Conservation (phyloP, 1,140 invertebrate genomes). For the Dendroctonus ponderosae region DNA sequence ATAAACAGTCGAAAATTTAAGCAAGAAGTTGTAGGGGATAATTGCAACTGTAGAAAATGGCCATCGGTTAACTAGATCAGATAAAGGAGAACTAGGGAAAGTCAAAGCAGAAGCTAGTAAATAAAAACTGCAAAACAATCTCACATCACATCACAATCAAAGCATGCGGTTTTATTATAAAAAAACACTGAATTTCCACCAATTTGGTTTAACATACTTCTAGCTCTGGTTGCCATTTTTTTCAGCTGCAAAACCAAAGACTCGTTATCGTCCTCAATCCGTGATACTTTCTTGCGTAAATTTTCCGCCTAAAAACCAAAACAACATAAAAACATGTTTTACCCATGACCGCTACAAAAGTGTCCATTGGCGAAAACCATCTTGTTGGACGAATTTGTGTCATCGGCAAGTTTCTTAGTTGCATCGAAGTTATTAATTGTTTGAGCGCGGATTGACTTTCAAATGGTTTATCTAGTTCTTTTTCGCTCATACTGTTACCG, state of each 20-base stretch:
- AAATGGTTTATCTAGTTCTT: slow-evolving; percentile 2
- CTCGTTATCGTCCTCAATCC: slow-evolving; percentile 93
- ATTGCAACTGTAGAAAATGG: no score
- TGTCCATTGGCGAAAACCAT: slow-evolving; percentile 47
- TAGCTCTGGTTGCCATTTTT: slow-evolving; percentile 85
- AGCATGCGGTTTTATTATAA: slow-evolving; percentile 11
- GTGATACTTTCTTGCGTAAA: slow-evolving; percentile 79
- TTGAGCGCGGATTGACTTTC: not conserved
- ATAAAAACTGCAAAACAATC: not conserved
- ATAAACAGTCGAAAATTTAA: no score
- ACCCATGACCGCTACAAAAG: slow-evolving; percentile 42
- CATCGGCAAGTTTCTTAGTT: slow-evolving; percentile 23
- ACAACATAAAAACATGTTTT: slow-evolving; percentile 37
- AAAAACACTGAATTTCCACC: slow-evolving; percentile 8
- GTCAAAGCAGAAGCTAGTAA: not conserved
- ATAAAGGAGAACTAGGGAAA: no score
- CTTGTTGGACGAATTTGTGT: slow-evolving; percentile 34
- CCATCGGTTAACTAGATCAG: no score
- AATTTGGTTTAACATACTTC: slow-evolving; percentile 60
- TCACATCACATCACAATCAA: slow-evolving; percentile 10
- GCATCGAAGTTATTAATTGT: slow-evolving; percentile 15
- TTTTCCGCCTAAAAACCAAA: slow-evolving; percentile 69
- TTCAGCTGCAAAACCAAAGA: slow-evolving; percentile 87
- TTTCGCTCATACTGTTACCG: no score
- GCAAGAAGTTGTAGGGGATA: no score